Evolutionary conservation across 2,888 invertebrate species (phyloP).

Genomic region (Dorcus hopei): DNA sequence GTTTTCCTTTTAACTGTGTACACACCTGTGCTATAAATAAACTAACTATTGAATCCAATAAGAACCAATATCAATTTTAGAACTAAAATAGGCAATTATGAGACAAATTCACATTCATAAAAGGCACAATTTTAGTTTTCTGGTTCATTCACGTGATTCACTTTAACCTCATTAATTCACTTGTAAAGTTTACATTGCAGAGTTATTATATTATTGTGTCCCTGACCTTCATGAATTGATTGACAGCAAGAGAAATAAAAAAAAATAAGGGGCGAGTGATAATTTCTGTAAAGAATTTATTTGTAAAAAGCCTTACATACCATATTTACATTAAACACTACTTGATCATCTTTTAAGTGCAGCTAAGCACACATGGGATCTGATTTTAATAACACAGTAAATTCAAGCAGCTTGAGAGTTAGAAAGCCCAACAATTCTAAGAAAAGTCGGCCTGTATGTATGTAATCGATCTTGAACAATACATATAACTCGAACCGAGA

Average conservation of each 20-base stretch:
- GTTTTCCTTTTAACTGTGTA: too few species aligned
- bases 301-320: slow-evolving; percentile 51
- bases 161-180: too few species aligned
- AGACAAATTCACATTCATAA: background rate
- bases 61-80: background rate
- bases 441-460: slow-evolving; percentile 1
- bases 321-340: slow-evolving; percentile 46
- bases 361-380: slow-evolving; percentile 36
- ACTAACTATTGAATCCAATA: too few species aligned
- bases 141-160: too few species aligned
- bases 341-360: slow-evolving; percentile 35
- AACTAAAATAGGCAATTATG: background rate
- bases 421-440: slow-evolving; percentile 11
- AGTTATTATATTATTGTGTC: too few species aligned
- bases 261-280: slow-evolving; percentile 12
- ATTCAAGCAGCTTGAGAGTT: slow-evolving; percentile 7
- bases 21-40: too few species aligned
- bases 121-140: too few species aligned
- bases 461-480: too few species aligned
- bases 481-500: too few species aligned
- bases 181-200: too few species aligned
- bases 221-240: too few species aligned
- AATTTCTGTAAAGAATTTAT: slow-evolving; percentile 42
- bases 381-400: slow-evolving; percentile 30
- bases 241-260: slow-evolving; percentile 4